Evolutionary conservation across 2,888 invertebrate species (phyloP), one percentile per base, ranked within the genome.

Genomic region (Apamea anceps): DNA sequence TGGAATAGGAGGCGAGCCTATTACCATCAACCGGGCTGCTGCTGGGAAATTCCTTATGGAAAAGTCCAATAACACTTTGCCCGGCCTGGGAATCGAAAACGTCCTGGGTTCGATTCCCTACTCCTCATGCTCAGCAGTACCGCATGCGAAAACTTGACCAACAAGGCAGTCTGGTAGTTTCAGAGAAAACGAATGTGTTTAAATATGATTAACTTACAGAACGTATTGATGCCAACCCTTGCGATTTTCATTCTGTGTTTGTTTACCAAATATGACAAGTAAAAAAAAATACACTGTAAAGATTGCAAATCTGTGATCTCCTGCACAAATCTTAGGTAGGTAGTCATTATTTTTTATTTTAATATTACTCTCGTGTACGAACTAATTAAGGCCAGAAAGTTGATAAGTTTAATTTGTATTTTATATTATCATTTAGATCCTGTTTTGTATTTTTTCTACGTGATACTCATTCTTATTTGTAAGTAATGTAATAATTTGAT

Each of bases 241-340:
- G 18, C n/a, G 2, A 72, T 57, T n/a, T 42, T 60, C 0, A 57
- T 57, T 37, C 4, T 54, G 25, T 51, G 4, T 32, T 79, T 79
- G 68, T 79, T 21, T 32, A 42, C 25, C 21, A 74, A 81, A 32
- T 45, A 75, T 10, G 13, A 54, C 32, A 75, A 28, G n/a, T 75
- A 51, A 67, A 12, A 21, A 62, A 80, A 54, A 75, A 42, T 37
- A 28, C 82, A 62, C 62, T 57, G 4, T 54, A 57, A 51, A 70
- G 25, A 73, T 68, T 57, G 62, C 62, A 86, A 75, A 57, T 79
- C 76, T 87, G 81, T 87, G 81, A 81, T 87, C 73, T 67, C 70
- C 28, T 63, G 80, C 72, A 85, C 79, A 86, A 79, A 28, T 62
- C 42, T 42, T 81, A 84, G 74, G 60, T 80, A 74, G 71, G 37